A percentile compares a stretch with the other conserved stretches of the same genome.
Evolutionary conservation across 1,140 invertebrate species (phyloP).

Genomic region (Thaumatotibia leucotreta): DNA sequence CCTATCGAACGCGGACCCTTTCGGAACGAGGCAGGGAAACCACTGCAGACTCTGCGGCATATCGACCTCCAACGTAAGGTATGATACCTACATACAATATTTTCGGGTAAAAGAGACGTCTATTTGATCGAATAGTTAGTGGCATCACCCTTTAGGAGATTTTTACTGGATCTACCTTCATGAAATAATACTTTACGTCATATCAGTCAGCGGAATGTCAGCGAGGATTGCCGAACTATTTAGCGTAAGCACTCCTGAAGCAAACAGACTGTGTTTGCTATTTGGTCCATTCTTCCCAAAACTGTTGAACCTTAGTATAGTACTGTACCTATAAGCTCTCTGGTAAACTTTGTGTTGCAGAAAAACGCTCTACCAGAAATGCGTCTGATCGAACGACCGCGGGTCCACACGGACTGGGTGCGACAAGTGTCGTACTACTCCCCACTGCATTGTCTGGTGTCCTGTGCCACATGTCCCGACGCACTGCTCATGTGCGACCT

Average conservation of each 20-base stretch:
- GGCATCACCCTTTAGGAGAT: no score
- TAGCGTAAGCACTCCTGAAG: no score
- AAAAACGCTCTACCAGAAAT: constrained; percentile 59
- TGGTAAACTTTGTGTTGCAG: constrained; percentile 29
- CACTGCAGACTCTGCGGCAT: constrained; percentile 77
- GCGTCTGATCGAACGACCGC: constrained; percentile 72
- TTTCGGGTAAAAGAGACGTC: no score
- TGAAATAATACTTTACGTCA: no score
- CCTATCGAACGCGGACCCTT: constrained; percentile 80
- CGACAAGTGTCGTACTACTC: constrained; percentile 80
- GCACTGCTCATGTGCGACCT: constrained; percentile 61
- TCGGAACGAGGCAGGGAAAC: constrained; percentile 77
- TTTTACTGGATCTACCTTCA: no score
- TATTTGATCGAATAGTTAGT: neutral
- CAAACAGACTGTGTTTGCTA: no score
- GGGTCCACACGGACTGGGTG: constrained; percentile 80
- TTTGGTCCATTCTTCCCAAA: no score
- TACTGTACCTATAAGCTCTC: no score
- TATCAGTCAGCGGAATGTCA: no score
- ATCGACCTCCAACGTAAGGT: constrained; percentile 75
- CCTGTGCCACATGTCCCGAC: constrained; percentile 70
- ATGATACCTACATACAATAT: neutral
- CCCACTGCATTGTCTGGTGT: constrained; percentile 75
- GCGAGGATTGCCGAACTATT: no score
- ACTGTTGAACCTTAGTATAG: no score